Evolutionary conservation across 2,888 invertebrate genomes (phyloP), one percentile per base, ranked within the genome.

Genomic region (Machimus atricapillus): DNA sequence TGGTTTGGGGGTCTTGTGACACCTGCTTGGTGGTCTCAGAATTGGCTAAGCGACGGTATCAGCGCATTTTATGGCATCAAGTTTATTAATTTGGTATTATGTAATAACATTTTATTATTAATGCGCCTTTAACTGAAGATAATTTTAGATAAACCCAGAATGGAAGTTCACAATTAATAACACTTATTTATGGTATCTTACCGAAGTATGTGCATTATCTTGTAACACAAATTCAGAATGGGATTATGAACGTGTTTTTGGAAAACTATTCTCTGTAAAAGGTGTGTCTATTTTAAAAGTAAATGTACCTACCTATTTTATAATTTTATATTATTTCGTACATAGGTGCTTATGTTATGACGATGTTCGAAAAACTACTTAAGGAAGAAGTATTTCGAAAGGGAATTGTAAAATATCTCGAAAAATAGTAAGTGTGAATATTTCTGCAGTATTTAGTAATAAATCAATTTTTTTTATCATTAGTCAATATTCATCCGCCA

Each of bases 1-100:
- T 97, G 97, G 97, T 96, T 97, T 90, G 97, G 97, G 0, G 95
- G 96, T 90, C 93, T 95, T 89, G 95, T 97, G 0, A 94, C 95
- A 0, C 95, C 95, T 0, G 91, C 93, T 31, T 96, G 52, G 52
- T 52, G 52, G 52, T 52, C 52, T 16, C 19, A 52, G n/a, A 52
- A n/a, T 52, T 52, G 52, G 94, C 91, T 96, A 85, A 94, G 94
- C 9, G 96, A 96, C 91, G 93, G 92, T 0, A 96, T 96, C 88
- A 96, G 96, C 0, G 93, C 94, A 90, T 96, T 94, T 91, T 96
- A 96, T 90, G 43, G 52, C 7, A n/a, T n/a, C n/a, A 52, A 52
- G 19, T 52, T 52, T 52, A 52, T 52, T 52, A 52, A n/a, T 52
- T 52, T 52, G 52, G 52, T 52, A 52, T 46, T 12, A 52, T 52